Percentiles rank a stretch among this genome's conserved stretches.
phyloP scores from a whole-genome alignment of 2,888 invertebrate genomes.

The Plemyria rubiginata region DNA sequence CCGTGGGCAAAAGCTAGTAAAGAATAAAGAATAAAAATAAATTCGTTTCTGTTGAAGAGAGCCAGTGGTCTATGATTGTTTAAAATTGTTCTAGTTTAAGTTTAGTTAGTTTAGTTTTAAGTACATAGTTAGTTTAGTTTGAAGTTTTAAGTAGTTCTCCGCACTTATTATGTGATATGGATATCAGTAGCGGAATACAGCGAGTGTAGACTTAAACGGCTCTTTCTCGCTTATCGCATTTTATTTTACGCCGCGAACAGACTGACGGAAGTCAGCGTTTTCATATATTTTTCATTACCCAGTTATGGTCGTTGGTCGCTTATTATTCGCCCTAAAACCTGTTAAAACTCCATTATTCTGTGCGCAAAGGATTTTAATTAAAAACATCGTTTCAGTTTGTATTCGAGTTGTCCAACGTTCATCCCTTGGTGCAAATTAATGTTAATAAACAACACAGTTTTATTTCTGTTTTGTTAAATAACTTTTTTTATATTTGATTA shows the following conservation, averaged over 20 bases:
- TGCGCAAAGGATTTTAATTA: constrained; percentile 41
- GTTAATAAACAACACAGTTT: constrained; percentile 40
- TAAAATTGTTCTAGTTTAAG: no score
- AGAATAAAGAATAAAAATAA: no score
- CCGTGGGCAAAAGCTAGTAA: no score
- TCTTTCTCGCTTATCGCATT: neutral
- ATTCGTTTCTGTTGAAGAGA: no score
- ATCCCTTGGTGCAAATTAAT: constrained; percentile 39
- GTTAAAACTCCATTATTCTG: constrained; percentile 37
- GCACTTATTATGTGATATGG: no score
- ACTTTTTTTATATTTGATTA: constrained; percentile 23
- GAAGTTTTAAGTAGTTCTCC: no score
- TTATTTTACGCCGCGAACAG: constrained; percentile 3
- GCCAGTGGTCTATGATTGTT: no score
- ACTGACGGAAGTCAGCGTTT: constrained; percentile 13
- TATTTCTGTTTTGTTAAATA: constrained; percentile 37
- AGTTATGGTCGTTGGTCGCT: constrained; percentile 23
- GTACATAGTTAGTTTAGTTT: no score
- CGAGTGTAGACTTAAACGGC: neutral
- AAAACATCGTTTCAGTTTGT: constrained; percentile 38
- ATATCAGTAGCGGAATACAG: no score
- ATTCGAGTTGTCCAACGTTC: constrained; percentile 32
- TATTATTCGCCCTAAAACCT: constrained; percentile 35
- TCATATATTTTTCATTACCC: constrained; percentile 29
- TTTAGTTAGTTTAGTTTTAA: no score